Conservation (phyloP, 2,888 invertebrate species). For the Cantharis lateralis region DNA sequence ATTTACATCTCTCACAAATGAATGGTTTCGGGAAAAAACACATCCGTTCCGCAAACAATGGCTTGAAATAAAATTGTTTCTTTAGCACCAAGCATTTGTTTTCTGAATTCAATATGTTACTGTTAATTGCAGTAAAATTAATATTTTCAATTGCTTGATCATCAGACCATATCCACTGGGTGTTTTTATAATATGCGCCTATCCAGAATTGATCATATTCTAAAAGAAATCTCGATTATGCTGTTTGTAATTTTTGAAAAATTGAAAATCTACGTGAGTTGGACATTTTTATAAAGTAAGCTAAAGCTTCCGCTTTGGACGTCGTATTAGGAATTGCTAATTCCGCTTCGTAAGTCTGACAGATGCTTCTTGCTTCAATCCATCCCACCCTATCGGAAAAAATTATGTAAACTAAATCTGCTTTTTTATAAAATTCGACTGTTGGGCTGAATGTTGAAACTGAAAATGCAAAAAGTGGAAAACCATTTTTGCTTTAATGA, state of each 20-base stretch:
- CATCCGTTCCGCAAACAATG: background rate
- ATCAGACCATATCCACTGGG: too few species aligned
- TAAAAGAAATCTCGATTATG: background rate
- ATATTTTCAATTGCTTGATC: background rate
- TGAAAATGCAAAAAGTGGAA: background rate
- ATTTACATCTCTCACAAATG: conserved; percentile 11
- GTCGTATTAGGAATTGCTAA: background rate
- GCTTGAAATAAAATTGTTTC: background rate
- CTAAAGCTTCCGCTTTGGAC: background rate
- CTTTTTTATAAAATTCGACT: conserved; percentile 6
- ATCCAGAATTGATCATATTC: background rate
- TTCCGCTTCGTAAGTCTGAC: background rate
- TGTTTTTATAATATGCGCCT: background rate
- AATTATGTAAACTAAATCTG: background rate
- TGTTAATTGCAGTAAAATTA: background rate
- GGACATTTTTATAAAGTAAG: background rate
- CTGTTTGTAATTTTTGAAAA: background rate
- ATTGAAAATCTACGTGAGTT: background rate
- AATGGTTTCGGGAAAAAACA: background rate
- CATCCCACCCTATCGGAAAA: conserved; percentile 1
- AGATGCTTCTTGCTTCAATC: conserved; percentile 2
- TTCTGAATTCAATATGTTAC: background rate
- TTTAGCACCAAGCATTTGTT: background rate
- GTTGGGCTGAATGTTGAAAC: background rate
- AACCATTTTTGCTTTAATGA: background rate